Base-by-base conservation (phyloP, 2,797 vertebrate genomes). In the Liparis tanakae region DNA sequence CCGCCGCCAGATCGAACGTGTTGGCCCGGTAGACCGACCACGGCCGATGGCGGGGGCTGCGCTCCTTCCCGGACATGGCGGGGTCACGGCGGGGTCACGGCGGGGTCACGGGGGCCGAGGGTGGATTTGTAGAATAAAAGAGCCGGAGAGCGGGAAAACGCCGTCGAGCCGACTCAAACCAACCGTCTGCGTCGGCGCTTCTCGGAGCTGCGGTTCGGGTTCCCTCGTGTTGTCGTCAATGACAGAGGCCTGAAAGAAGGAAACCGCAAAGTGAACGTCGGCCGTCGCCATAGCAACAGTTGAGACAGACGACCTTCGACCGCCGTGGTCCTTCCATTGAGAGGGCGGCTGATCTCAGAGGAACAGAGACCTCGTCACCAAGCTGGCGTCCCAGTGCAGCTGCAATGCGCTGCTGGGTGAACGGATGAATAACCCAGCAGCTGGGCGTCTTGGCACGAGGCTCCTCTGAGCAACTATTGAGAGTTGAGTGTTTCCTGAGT, bases 41-140 rank as follows among this genome's bases (percentile, higher is more conserved):
- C 15, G 97, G 96, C 81, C 96, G 95, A 81, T 97, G 97, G 85
- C 97, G 97, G 62, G 98, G 97, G 92, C 98, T 98, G 86, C 95
- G 95, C 80, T 98, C 96, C 89, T 96, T 97, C 87, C 95, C 93
- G 67, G 97, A 95, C 97, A 98, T 98, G 94, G 93, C 93, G 87
- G 92, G 92, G n/a, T n/a, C n/a, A n/a, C n/a, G n/a, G n/a, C n/a
- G n/a, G n/a, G 84, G 88, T 94, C 89, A 89, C 93, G 79, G 81
- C 80, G 34, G 58, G 66, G 71, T 22, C 22, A 80, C 80, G 34
- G 25, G 25, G 25, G 25, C 25, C 25, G 67, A 50, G 39, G 77
- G 48, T 37, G 39, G 75, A 58, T 69, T 54, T 10, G 0, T 30
- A 34, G 20, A 66, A 5, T 0, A 14, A n/a, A 55, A 66, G 18